phyloP scores from a whole-genome alignment of 2,797 vertebrate genomes.

The Muraenolepis orangiensis region DNA sequence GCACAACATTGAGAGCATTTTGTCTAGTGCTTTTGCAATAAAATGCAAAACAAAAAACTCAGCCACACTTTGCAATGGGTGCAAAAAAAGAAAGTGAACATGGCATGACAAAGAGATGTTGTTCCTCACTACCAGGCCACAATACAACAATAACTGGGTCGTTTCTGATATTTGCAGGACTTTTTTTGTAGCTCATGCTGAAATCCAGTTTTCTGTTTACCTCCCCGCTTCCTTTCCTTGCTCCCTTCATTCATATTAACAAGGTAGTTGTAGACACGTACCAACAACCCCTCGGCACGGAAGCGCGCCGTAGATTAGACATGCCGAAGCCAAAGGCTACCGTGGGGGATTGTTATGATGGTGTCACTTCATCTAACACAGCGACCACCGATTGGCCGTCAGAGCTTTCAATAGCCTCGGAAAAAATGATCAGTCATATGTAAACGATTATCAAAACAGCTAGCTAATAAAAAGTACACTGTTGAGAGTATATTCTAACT shows the following conservation, averaged over 20 bases:
- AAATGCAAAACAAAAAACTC: conserved; percentile 40
- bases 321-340: background rate
- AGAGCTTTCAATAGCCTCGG: background rate
- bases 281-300: background rate
- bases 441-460: background rate
- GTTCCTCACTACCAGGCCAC: conserved; percentile 38
- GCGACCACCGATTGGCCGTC: background rate
- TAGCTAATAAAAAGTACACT: background rate
- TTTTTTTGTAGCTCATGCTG: conserved; percentile 51
- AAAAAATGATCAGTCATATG: background rate
- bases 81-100: conserved; percentile 22
- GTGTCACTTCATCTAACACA: background rate
- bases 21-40: conserved; percentile 23
- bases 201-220: conserved; percentile 46
- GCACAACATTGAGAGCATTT: conserved; percentile 28
- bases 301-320: background rate
- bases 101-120: conserved; percentile 18
- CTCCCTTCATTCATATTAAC: conserved; percentile 34
- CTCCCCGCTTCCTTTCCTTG: conserved; percentile 54
- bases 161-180: background rate
- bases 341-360: background rate
- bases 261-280: conserved; percentile 4
- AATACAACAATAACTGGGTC: conserved; percentile 36
- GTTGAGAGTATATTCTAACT: background rate
- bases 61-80: conserved; percentile 38